A percentile compares a stretch with the other conserved stretches of the same genome.
These are phyloP conservation scores for Oreotrochilus melanogaster DNA, from an alignment of 2,113 vertebrate species.

Conservation along the genomic window DNA sequence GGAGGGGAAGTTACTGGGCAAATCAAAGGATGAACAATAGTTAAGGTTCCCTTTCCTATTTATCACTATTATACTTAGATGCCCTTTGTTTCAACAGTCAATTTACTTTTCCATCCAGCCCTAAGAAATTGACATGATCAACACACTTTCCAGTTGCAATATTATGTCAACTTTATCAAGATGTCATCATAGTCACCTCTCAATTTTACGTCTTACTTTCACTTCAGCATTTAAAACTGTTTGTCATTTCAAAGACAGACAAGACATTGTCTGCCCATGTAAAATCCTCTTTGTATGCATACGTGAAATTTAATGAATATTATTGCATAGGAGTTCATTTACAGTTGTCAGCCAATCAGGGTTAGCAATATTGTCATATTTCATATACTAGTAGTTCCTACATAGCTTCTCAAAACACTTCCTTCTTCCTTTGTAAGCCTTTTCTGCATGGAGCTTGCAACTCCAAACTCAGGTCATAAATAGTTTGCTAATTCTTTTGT, in stretches of 20 bases:
- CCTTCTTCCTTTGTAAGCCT: background rate
- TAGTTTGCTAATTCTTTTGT: background rate
- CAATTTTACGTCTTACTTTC: background rate
- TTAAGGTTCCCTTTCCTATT: background rate
- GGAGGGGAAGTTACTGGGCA: background rate
- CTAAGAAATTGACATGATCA: background rate
- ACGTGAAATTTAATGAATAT: background rate
- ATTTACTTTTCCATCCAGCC: background rate
- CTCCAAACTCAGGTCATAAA: background rate
- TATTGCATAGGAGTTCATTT: background rate
- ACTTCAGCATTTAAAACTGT: background rate
- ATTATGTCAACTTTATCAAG: background rate
- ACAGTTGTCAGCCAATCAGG: rapidly evolving
- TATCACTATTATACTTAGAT: background rate
- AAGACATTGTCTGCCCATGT: background rate
- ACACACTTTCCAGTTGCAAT: background rate
- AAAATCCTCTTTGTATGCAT: background rate
- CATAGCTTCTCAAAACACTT: background rate
- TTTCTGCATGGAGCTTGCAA: background rate
- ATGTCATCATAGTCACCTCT: background rate
- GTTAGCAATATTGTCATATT: background rate
- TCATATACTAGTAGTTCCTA: background rate
- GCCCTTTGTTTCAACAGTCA: background rate
- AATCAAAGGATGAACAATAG: background rate
- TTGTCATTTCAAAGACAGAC: background rate